Evolutionary conservation across 2,113 vertebrate species (phyloP).

Genomic region (Lucifuga dentata): DNA sequence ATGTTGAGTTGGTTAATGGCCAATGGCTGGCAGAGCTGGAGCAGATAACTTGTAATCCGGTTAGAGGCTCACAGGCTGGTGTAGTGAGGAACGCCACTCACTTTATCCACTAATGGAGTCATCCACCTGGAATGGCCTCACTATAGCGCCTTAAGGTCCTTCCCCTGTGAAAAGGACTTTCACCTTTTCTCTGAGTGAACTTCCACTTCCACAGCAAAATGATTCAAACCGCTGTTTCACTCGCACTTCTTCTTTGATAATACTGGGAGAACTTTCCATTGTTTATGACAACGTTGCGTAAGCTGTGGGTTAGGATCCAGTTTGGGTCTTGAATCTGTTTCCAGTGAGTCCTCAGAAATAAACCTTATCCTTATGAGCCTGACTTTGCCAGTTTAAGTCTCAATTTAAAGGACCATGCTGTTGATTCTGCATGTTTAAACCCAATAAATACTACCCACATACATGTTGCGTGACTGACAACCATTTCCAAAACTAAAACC

Average conservation of each 20-base stretch:
- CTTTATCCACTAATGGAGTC: slow-evolving; percentile 49
- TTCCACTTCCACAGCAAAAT: background rate
- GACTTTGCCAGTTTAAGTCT: too few relatives aligned
- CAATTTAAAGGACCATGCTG: too few relatives aligned
- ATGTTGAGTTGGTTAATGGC: slow-evolving; percentile 29
- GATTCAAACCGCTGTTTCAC: too few relatives aligned
- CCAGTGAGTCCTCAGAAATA: background rate
- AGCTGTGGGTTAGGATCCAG: background rate
- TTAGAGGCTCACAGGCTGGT: slow-evolving; percentile 57
- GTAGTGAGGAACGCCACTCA: slow-evolving; percentile 39
- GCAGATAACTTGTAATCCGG: slow-evolving; percentile 69
- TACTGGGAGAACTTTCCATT: too few relatives aligned
- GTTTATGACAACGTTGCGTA: too few relatives aligned
- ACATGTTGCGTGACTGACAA: too few relatives aligned
- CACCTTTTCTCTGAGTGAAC: background rate
- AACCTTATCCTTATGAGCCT: background rate
- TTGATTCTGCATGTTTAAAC: too few relatives aligned
- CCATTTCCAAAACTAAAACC: too few relatives aligned
- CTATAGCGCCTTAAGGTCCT: background rate
- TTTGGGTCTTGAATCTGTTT: background rate
- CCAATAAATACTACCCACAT: too few relatives aligned
- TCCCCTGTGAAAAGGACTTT: background rate
- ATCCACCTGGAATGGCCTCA: slow-evolving; percentile 45
- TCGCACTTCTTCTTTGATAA: too few relatives aligned
- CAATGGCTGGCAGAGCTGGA: slow-evolving; percentile 44